Conservation (phyloP, 2,113 vertebrate species). For the Pseudopodoces humilis region DNA sequence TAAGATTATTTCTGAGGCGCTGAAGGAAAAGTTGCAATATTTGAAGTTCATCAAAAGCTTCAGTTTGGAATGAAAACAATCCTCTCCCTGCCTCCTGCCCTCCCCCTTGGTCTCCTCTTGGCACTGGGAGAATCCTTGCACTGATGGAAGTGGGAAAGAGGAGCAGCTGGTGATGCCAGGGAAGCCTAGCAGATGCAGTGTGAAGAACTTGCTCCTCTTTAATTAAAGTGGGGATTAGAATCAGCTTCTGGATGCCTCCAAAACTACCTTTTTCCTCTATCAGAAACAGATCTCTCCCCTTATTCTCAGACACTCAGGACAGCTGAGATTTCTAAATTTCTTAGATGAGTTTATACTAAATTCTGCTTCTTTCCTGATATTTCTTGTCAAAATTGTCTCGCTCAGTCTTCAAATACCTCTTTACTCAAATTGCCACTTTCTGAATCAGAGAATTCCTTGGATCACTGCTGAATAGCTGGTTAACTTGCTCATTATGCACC, state of each 20-base stretch:
- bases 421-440: background rate
- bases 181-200: constrained; percentile 12
- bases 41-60: constrained; percentile 39
- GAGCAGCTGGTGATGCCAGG: constrained; percentile 2
- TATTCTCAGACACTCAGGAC: background rate
- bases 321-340: background rate
- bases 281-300: background rate
- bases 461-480: constrained; percentile 11
- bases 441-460: background rate
- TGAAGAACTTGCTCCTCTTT: constrained; percentile 43
- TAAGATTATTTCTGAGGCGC: background rate
- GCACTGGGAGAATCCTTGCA: background rate
- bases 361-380: background rate
- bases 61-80: constrained; percentile 7
- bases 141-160: background rate
- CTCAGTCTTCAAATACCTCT: background rate
- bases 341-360: background rate
- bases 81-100: background rate
- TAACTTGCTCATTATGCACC: constrained; percentile 3
- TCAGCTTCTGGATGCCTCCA: background rate
- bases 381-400: constrained; percentile 1
- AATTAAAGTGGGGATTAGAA: constrained; percentile 36
- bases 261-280: background rate
- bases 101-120: constrained; percentile 10
- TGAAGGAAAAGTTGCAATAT: background rate